phyloP scores from a whole-genome alignment of 2,888 invertebrate species.

The Rhagium mordax region DNA sequence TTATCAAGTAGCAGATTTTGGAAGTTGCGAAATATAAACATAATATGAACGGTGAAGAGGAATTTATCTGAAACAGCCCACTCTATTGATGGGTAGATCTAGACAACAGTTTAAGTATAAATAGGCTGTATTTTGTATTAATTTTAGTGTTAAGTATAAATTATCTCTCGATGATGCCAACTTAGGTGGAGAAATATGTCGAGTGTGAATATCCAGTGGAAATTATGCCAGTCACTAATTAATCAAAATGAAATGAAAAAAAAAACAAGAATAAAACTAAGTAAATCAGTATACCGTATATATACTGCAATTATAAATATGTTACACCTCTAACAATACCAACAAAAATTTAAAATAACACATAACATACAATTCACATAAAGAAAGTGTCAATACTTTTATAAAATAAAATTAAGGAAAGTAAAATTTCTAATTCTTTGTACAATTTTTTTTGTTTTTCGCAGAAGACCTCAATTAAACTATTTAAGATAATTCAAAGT shows the following conservation, averaged over 20 bases:
- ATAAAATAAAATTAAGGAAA: conserved; percentile 25
- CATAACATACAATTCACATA: conserved; percentile 24
- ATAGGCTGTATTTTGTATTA: no score
- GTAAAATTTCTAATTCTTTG: conserved; percentile 20
- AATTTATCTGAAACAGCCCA: no score
- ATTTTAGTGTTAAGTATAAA: no score
- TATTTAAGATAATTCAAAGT: not conserved
- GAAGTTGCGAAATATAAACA: no score
- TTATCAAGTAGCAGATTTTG: no score
- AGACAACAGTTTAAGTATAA: no score
- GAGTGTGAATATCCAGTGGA: no score
- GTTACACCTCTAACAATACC: conserved; percentile 28
- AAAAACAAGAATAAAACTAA: conserved; percentile 16
- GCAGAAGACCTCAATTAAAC: conserved; percentile 3
- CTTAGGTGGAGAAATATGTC: no score
- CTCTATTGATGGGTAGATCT: no score
- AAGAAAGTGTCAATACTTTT: conserved; percentile 6
- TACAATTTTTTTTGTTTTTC: conserved; percentile 10
- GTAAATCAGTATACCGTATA: conserved; percentile 31
- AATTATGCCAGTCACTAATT: no score
- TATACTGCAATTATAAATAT: conserved; percentile 34
- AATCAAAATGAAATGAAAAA: conserved; percentile 5
- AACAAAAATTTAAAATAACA: conserved; percentile 37
- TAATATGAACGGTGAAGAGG: no score
- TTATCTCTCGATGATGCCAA: no score